A percentile compares a stretch with the other conserved stretches of the same genome.
Evolutionary conservation across 1,140 invertebrate species (phyloP).

Genomic region (Choristoneura fumiferana): DNA sequence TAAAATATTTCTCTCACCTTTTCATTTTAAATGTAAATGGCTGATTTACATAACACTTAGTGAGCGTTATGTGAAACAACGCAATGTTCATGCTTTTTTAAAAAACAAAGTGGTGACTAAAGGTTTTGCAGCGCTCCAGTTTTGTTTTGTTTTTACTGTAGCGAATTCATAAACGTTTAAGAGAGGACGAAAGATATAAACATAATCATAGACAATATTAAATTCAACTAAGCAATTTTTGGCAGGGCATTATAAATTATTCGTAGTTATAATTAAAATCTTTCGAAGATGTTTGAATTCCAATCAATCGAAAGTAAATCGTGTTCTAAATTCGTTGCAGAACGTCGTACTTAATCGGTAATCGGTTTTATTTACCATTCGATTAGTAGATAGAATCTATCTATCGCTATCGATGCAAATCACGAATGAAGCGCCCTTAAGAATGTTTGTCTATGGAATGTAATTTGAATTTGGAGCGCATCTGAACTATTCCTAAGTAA

Average conservation of each 20-base stretch:
- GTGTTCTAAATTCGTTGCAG: conserved; percentile 3
- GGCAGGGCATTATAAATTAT: too few relatives aligned
- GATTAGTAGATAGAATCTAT: too few relatives aligned
- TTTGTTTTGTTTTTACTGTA: background rate
- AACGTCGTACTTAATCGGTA: conserved; percentile 8
- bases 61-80: conserved; percentile 5
- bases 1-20: conserved; percentile 18
- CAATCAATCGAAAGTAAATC: conserved; percentile 10
- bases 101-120: conserved; percentile 4
- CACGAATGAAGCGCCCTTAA: background rate
- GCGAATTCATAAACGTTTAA: too few relatives aligned
- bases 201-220: too few relatives aligned
- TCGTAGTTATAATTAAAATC: too few relatives aligned
- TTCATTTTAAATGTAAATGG: conserved; percentile 14
- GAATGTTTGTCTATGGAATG: conserved; percentile 8
- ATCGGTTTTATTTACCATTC: conserved; percentile 4
- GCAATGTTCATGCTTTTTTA: conserved; percentile 6
- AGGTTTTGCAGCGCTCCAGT: background rate
- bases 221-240: too few relatives aligned
- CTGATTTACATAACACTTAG: conserved; percentile 6
- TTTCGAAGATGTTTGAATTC: background rate
- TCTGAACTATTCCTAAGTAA: too few relatives aligned
- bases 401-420: conserved; percentile 10
- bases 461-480: background rate
- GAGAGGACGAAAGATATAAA: too few relatives aligned